phyloP scores from a whole-genome alignment of 2,113 vertebrate genomes.

The Nipponia nippon region DNA sequence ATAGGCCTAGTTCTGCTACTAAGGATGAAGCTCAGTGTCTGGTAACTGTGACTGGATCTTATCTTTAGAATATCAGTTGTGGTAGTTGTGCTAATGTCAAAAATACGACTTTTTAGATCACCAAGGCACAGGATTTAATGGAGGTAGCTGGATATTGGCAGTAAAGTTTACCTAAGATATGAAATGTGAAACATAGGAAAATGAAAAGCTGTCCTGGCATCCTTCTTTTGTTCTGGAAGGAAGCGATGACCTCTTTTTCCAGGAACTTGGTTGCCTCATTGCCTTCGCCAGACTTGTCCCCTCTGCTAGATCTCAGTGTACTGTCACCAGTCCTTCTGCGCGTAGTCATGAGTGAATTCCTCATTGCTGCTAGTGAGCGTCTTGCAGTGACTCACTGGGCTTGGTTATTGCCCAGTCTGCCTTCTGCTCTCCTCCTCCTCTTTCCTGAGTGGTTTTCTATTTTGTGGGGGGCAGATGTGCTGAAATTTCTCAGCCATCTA shows the following conservation, averaged over 20 bases:
- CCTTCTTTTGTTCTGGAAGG: background rate
- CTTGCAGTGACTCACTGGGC: conserved; percentile 39
- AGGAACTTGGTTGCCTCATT: background rate
- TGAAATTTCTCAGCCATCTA: background rate
- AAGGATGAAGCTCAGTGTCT: background rate
- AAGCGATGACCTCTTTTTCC: background rate
- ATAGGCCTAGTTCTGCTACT: background rate
- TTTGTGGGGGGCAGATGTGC: background rate
- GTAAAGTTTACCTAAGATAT: background rate
- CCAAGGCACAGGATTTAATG: background rate
- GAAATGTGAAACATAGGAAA: background rate
- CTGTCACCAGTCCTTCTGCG: background rate
- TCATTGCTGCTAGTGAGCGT: background rate
- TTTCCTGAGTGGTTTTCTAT: conserved; percentile 8
- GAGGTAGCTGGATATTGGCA: background rate
- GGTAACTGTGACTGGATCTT: background rate
- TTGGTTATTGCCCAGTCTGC: conserved; percentile 35
- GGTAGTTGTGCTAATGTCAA: background rate
- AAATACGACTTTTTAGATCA: background rate
- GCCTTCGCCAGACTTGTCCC: background rate
- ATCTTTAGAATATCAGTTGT: background rate
- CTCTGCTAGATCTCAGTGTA: conserved; percentile 16
- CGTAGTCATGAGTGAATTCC: background rate
- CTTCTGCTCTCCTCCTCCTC: conserved; percentile 46
- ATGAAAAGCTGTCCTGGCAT: background rate